Base-by-base conservation (phyloP, 2,888 invertebrate species). In the Balanococcus diminutus region DNA sequence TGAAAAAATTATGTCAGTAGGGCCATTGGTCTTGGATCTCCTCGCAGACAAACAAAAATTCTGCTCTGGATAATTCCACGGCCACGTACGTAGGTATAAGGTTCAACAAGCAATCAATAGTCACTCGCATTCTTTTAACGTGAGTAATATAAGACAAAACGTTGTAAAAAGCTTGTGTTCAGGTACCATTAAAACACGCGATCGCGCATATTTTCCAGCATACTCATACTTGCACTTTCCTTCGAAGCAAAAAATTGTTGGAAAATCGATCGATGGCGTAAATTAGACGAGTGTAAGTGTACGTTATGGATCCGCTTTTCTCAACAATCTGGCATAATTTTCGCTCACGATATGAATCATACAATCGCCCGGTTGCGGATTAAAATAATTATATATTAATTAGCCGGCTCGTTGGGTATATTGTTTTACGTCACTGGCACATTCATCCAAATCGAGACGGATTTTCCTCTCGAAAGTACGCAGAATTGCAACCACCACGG, bases 381-480 rank as follows among this genome's bases (percentile, higher is more conserved):
- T 32, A 72, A 28, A 72, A 72, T 72, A 72, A 72, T 72, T 72
- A 72, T 72, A 51, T 51, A 72, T 28, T 72, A 72, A 56, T 56
- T 56, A 56, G 11, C 56, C 8, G 3, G 3, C 19, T 19, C 51
- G 51, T 8, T 56, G 11, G 56, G 56, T 56, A 22, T 22, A 79
- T 79, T 79, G 75, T 79, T 79, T 79, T 79, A 79, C 75, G 75
- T 79, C 75, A 79, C 9, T 79, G 36, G 19, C 8, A 79, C 75
- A 36, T 79, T 72, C 72, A 72, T 72, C 72, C 5, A 22, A 0
- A 56, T 4, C 8, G 8, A 67, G 16, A 72, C 32, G 75, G 75
- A 36, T 79, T 79, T 67, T 36, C 25, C 75, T 36, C n/a, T 28
- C 72, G 67, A 28, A 8, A 31, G 8, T 67, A 67, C 67, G 67